Conservation (phyloP, 2,888 invertebrate genomes). For the Tetropium fuscum region DNA sequence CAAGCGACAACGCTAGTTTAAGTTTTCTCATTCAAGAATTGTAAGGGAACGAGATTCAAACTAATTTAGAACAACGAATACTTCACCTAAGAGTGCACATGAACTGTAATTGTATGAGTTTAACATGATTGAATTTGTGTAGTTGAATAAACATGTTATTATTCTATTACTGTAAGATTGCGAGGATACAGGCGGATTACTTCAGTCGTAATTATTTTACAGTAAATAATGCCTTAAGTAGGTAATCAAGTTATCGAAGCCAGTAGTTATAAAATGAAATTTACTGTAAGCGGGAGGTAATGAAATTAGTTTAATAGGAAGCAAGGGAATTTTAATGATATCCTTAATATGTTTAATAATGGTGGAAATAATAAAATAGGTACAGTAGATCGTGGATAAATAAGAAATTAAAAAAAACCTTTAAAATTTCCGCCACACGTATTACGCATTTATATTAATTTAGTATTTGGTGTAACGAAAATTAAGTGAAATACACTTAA, state of each 20-base stretch:
- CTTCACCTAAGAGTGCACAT: conserved; percentile 5
- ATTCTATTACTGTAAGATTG: conserved; percentile 7
- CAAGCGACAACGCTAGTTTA: conserved; percentile 1
- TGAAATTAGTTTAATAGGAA: too few relatives aligned
- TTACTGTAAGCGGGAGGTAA: too few relatives aligned
- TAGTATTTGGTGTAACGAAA: too few relatives aligned
- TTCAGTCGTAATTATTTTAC: background rate
- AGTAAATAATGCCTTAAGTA: background rate
- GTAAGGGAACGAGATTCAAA: conserved; percentile 1
- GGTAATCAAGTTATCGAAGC: background rate
- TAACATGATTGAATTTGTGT: background rate
- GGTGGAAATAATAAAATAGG: too few relatives aligned
- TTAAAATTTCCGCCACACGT: too few relatives aligned
- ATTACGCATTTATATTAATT: too few relatives aligned
- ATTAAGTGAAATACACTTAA: too few relatives aligned
- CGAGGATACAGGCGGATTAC: background rate
- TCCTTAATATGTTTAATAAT: too few relatives aligned
- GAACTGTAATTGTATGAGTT: conserved; percentile 11
- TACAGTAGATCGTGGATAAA: too few relatives aligned
- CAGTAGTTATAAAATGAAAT: background rate
- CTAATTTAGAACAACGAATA: conserved; percentile 17
- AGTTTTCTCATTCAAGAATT: conserved; percentile 7
- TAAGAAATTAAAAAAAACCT: too few relatives aligned
- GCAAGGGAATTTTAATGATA: too few relatives aligned
- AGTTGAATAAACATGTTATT: conserved; percentile 7